phyloP scores from a whole-genome alignment of 2,888 invertebrate genomes.

The Plagodis dolabraria region DNA sequence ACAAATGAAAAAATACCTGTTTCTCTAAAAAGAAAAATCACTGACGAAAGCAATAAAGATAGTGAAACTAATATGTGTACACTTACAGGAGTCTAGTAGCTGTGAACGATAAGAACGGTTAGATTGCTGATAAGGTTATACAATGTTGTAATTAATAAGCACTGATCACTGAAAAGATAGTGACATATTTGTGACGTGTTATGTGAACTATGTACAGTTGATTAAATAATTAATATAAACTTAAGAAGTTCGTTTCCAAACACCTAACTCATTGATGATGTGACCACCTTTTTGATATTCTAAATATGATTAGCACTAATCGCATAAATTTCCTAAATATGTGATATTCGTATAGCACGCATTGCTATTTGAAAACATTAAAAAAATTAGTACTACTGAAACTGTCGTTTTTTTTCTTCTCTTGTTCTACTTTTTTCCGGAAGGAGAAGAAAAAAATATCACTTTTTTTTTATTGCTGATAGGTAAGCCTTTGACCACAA shows the following conservation, averaged over 20 bases:
- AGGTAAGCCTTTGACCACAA: no score
- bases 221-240: neutral
- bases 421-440: no score
- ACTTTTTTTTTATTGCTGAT: no score
- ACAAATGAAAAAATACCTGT: neutral
- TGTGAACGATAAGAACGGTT: slow-evolving; percentile 13
- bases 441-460: no score
- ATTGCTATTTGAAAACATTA: no score
- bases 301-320: no score
- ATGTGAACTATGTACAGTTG: slow-evolving; percentile 8
- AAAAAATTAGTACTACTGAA: no score
- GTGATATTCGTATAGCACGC: no score
- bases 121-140: slow-evolving; percentile 10
- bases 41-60: slow-evolving; percentile 10
- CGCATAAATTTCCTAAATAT: no score
- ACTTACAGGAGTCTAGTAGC: slow-evolving; percentile 14
- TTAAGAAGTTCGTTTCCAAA: neutral
- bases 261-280: no score
- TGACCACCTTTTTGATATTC: no score
- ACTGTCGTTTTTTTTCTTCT: no score
- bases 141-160: slow-evolving; percentile 14
- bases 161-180: slow-evolving; percentile 13
- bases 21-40: neutral
- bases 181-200: slow-evolving; percentile 11
- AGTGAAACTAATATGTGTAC: neutral